Evolutionary conservation across 2,888 invertebrate genomes (phyloP).

Genomic region (Bursaphelenchus okinawaensis): DNA sequence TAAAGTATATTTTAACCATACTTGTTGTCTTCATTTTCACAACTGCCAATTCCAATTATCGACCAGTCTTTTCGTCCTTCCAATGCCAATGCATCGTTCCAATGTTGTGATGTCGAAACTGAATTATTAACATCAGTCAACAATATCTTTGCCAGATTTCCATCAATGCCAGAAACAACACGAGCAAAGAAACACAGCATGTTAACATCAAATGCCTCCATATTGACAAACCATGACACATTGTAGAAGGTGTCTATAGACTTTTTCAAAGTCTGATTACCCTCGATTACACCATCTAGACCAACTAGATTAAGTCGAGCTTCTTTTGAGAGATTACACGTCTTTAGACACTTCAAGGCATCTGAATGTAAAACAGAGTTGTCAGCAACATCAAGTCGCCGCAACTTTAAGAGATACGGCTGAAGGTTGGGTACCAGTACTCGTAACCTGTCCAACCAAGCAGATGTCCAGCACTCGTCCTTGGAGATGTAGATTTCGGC

Average conservation of each 20-base stretch:
- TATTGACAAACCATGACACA: background rate
- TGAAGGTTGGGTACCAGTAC: background rate
- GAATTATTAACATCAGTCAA: too few relatives aligned
- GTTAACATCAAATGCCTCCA: background rate
- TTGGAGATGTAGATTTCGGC: conserved; percentile 74
- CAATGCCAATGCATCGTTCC: too few relatives aligned
- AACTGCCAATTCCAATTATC: too few relatives aligned
- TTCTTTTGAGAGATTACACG: background rate
- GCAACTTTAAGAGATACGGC: background rate
- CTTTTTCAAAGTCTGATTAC: background rate
- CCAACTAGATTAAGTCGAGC: background rate
- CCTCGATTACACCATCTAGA: background rate
- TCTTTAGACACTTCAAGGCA: too few relatives aligned
- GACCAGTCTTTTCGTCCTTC: too few relatives aligned
- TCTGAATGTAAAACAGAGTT: too few relatives aligned
- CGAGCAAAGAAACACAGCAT: background rate
- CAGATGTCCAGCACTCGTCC: conserved; percentile 14
- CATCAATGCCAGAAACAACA: background rate
- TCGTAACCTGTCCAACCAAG: conserved; percentile 4
- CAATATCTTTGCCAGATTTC: too few relatives aligned
- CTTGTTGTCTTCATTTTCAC: too few relatives aligned
- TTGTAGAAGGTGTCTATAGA: background rate
- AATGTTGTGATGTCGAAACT: too few relatives aligned
- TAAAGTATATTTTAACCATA: too few relatives aligned
- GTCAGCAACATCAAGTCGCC: background rate